These are phyloP conservation scores for Dasysyrphus albostriatus DNA, from an alignment of 2,888 invertebrate genomes.

Conservation along the genomic window DNA sequence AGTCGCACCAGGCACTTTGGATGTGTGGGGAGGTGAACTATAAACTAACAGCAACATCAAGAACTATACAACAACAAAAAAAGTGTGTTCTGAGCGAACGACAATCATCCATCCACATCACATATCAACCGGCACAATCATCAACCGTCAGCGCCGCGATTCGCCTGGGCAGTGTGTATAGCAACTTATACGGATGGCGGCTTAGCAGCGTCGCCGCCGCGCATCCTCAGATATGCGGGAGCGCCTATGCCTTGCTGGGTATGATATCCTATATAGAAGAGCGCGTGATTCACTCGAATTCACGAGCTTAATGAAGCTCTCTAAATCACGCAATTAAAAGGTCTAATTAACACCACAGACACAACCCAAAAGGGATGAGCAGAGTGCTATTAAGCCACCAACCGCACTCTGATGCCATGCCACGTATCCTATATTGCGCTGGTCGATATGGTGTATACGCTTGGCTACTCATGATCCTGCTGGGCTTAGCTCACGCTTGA, in stretches of 20 bases:
- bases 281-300: conserved; percentile 84
- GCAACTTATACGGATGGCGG: conserved; percentile 1
- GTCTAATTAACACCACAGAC: conserved; percentile 80
- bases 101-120: conserved; percentile 76
- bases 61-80: background rate
- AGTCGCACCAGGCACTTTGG: conserved; percentile 1
- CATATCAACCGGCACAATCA: conserved; percentile 75
- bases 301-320: conserved; percentile 85
- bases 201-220: conserved; percentile 7
- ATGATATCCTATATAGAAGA: conserved; percentile 10
- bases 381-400: conserved; percentile 13
- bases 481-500: conserved; percentile 69
- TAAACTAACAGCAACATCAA: conserved; percentile 12
- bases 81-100: conserved; percentile 48
- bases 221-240: conserved; percentile 60
- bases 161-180: conserved; percentile 18
- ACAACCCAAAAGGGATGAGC: conserved; percentile 61
- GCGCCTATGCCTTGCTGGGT: background rate
- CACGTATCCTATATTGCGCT: conserved; percentile 14
- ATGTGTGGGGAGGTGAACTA: conserved; percentile 23
- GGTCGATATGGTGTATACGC: conserved; percentile 24
- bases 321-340: conserved; percentile 84
- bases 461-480: conserved; percentile 77
- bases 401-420: too few relatives aligned
- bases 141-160: conserved; percentile 72